Percentiles rank a stretch among this genome's conserved stretches.
These are phyloP conservation scores for Ciconia nigra DNA, from an alignment of 2,797 vertebrate species.

Conservation along the genomic window DNA sequence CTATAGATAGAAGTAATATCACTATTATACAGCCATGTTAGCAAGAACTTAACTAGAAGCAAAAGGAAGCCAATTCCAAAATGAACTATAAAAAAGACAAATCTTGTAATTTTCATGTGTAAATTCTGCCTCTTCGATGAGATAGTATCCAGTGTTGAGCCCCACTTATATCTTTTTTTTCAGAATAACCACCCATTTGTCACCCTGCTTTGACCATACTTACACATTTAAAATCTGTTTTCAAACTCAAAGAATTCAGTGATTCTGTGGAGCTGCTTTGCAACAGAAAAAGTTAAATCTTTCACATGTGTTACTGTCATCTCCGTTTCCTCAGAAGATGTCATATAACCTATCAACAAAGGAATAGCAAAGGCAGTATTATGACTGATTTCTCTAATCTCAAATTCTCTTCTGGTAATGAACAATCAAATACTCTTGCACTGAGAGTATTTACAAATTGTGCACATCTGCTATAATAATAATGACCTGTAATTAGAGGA, in stretches of 20 bases:
- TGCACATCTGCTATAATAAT: background rate
- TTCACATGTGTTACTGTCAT: background rate
- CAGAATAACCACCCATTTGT: background rate
- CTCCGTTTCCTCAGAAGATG: background rate
- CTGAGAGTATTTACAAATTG: background rate
- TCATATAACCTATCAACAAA: background rate
- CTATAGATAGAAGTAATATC: background rate
- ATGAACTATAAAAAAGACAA: background rate
- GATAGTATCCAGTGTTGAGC: background rate
- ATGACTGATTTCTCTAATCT: background rate
- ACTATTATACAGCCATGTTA: background rate
- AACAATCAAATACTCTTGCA: background rate
- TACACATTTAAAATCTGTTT: background rate
- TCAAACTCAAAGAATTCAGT: background rate
- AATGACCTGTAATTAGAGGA: constrained; percentile 21
- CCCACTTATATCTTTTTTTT: background rate
- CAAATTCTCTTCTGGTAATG: background rate
- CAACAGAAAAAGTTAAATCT: background rate
- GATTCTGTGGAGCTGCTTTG: background rate
- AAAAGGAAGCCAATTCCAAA: background rate
- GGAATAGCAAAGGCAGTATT: background rate
- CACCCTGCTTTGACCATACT: background rate
- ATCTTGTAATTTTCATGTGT: background rate
- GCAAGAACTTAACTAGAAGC: background rate
- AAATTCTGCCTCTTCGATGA: background rate